phyloP scores from a whole-genome alignment of 2,797 vertebrate genomes.

The Setipinna tenuifilis region DNA sequence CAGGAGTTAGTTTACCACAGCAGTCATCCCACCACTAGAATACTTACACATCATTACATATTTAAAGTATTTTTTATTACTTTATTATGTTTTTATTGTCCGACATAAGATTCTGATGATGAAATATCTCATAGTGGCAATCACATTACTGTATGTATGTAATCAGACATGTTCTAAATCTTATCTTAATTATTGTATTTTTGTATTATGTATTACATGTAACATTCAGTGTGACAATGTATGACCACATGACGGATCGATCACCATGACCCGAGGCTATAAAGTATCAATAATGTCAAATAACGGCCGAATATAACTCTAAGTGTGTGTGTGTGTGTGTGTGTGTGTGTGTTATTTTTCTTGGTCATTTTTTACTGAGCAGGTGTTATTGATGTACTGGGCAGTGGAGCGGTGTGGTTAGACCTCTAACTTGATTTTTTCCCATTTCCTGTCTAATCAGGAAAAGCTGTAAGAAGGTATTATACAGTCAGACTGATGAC shows the following conservation, averaged over 20 bases:
- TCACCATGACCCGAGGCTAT: neutral
- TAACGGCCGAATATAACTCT: too few relatives aligned
- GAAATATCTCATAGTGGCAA: too few relatives aligned
- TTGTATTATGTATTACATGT: neutral
- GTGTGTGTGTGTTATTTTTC: too few relatives aligned
- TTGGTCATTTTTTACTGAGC: neutral
- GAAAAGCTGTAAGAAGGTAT: neutral
- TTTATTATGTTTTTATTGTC: too few relatives aligned
- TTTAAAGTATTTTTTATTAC: neutral
- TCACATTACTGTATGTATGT: too few relatives aligned
- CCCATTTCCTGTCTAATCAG: neutral
- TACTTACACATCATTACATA: neutral
- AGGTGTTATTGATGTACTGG: neutral
- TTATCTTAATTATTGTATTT: neutral
- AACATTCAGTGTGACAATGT: neutral
- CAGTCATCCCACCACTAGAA: neutral
- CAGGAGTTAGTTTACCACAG: neutral
- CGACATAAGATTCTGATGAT: too few relatives aligned
- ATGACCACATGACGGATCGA: neutral
- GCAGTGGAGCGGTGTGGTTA: neutral
- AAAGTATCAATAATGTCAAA: neutral
- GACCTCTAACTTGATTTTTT: neutral
- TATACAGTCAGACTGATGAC: slow-evolving; percentile 11
- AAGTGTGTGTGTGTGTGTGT: too few relatives aligned
- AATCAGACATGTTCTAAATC: too few relatives aligned